Conservation (phyloP, 2,888 invertebrate genomes). For the Melanophora roralis region DNA sequence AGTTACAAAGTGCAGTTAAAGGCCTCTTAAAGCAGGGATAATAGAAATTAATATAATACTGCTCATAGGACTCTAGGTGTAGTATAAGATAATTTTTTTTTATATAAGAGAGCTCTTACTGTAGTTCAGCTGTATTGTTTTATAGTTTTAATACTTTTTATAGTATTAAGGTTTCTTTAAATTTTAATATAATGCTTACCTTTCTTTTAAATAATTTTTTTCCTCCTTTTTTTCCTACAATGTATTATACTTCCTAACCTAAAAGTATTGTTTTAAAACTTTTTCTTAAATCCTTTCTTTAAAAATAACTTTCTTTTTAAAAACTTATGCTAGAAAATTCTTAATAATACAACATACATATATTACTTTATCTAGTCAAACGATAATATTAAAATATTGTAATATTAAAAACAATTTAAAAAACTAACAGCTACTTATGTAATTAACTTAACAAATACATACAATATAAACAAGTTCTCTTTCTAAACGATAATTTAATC, state of each 20-base stretch:
- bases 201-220: neutral
- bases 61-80: neutral
- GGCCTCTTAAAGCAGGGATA: constrained; percentile 21
- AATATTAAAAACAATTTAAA: constrained; percentile 23
- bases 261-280: constrained; percentile 13
- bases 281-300: neutral
- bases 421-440: neutral
- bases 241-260: neutral
- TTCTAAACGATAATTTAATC: too few species aligned
- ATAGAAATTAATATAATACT: constrained; percentile 1
- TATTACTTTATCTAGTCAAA: constrained; percentile 57
- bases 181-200: neutral
- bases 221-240: neutral
- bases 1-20: constrained; percentile 7
- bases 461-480: too few species aligned
- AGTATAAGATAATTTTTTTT: neutral
- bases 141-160: neutral
- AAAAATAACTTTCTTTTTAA: constrained; percentile 3
- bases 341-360: constrained; percentile 9
- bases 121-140: neutral
- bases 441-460: constrained; percentile 24
- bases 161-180: neutral
- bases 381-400: constrained; percentile 36
- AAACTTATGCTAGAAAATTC: neutral
- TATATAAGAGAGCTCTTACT: neutral